Evolutionary conservation across 1,140 invertebrate species (phyloP).

Genomic region (Elymnias hypermnestra): DNA sequence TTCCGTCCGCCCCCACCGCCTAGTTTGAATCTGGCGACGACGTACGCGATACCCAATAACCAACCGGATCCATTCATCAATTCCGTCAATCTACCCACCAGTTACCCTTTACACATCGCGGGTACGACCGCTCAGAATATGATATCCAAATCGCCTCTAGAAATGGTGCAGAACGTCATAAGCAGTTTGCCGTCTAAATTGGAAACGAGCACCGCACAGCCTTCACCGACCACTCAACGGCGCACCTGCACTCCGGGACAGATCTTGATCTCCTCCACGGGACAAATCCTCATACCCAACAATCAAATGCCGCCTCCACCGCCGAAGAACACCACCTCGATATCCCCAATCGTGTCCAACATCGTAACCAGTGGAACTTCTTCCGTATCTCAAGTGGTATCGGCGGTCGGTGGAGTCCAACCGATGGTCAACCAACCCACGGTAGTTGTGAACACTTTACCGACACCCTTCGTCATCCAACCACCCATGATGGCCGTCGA

Average conservation of each 20-base stretch:
- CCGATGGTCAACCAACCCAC: constrained; percentile 80
- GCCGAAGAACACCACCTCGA: constrained; percentile 78
- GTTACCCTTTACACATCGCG: constrained; percentile 70
- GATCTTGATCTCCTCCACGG: constrained; percentile 84
- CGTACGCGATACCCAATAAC: constrained; percentile 64
- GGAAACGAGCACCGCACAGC: constrained; percentile 38
- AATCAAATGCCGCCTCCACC: constrained; percentile 81
- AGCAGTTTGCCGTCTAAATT: constrained; percentile 80
- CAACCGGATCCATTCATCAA: constrained; percentile 61
- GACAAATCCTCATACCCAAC: constrained; percentile 83
- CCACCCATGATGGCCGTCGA: constrained; percentile 84
- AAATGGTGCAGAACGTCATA: constrained; percentile 89
- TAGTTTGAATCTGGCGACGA: constrained; percentile 70
- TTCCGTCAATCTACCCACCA: constrained; percentile 65
- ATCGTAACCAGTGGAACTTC: constrained; percentile 84
- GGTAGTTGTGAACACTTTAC: constrained; percentile 88
- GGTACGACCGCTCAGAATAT: constrained; percentile 71
- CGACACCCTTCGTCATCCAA: constrained; percentile 87
- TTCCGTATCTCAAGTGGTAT: constrained; percentile 81
- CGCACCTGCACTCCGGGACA: constrained; percentile 77
- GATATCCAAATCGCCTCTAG: constrained; percentile 83
- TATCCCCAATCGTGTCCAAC: constrained; percentile 81
- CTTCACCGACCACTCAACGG: constrained; percentile 34
- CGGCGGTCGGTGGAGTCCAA: constrained; percentile 52
- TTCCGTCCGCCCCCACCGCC: constrained; percentile 62